Evolutionary conservation across 2,113 vertebrate species (phyloP).

Genomic region (Piaya cayana): DNA sequence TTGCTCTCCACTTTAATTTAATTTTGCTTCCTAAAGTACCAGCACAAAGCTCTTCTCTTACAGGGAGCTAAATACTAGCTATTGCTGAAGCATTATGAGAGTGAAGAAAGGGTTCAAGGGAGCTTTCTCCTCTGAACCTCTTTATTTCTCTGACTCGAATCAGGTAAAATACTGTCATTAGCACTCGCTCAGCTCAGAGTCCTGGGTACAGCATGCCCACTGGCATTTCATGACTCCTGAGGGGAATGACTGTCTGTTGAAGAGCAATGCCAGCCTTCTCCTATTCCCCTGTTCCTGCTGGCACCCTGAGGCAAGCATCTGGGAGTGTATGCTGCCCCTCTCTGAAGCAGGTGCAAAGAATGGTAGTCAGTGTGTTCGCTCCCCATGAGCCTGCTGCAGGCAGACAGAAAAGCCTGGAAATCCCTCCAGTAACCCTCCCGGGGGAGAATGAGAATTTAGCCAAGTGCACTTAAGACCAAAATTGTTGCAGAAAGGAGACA

Average conservation of each 20-base stretch:
- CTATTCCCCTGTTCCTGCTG: constrained; percentile 53
- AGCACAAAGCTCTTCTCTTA: neutral
- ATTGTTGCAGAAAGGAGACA: constrained; percentile 57
- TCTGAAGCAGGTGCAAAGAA: constrained; percentile 65
- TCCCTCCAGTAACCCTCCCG: constrained; percentile 46
- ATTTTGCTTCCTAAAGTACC: neutral
- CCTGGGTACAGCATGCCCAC: neutral
- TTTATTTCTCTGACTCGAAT: neutral
- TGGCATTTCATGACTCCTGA: constrained; percentile 26
- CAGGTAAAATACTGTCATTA: neutral
- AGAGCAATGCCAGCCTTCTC: constrained; percentile 51
- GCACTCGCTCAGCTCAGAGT: neutral
- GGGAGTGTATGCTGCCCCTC: constrained; percentile 51
- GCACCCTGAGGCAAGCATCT: constrained; percentile 68
- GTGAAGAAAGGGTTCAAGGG: neutral
- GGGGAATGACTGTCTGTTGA: constrained; percentile 47
- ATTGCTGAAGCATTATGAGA: neutral
- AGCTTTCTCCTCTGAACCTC: neutral
- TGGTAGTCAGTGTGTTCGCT: constrained; percentile 51
- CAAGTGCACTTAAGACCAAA: constrained; percentile 53
- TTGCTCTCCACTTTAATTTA: neutral
- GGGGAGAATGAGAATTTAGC: constrained; percentile 56
- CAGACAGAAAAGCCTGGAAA: constrained; percentile 61
- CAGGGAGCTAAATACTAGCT: neutral
- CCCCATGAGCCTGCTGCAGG: constrained; percentile 61